Conservation (phyloP, 2,888 invertebrate genomes). For the Ectropis crepuscularia region DNA sequence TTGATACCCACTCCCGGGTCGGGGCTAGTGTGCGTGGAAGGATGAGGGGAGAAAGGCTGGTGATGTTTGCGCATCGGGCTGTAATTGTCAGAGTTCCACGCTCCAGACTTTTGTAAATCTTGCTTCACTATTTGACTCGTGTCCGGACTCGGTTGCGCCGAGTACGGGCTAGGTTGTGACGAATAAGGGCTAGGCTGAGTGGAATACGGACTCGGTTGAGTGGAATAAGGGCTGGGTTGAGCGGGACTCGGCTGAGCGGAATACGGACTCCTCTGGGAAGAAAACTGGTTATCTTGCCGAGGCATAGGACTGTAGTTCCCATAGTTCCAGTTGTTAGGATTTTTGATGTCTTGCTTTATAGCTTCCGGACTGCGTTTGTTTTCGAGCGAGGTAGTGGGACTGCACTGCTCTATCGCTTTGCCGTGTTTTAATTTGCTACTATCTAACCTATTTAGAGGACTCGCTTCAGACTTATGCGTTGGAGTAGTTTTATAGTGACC, state of each 20-base stretch:
- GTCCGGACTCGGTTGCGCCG: slow-evolving; percentile 79
- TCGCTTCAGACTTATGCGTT: slow-evolving; percentile 78
- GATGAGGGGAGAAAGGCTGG: slow-evolving; percentile 76
- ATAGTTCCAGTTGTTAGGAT: slow-evolving; percentile 75
- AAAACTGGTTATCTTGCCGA: slow-evolving; percentile 73
- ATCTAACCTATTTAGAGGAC: slow-evolving; percentile 76
- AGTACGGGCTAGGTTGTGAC: slow-evolving; percentile 78
- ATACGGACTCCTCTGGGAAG: slow-evolving; percentile 79
- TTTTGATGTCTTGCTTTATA: slow-evolving; percentile 74
- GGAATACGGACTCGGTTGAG: slow-evolving; percentile 77
- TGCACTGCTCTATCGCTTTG: slow-evolving; percentile 77
- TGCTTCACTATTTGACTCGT: slow-evolving; percentile 78
- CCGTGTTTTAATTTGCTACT: slow-evolving; percentile 72
- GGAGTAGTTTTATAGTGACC: slow-evolving; percentile 77
- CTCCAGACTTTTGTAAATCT: slow-evolving; percentile 70
- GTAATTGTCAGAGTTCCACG: slow-evolving; percentile 78
- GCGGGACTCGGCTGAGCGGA: slow-evolving; percentile 76
- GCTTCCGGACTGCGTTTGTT: slow-evolving; percentile 78
- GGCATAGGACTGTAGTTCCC: slow-evolving; percentile 79
- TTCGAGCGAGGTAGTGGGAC: slow-evolving; percentile 77
- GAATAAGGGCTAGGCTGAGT: slow-evolving; percentile 78
- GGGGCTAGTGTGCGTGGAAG: slow-evolving; percentile 76
- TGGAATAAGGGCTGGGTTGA: slow-evolving; percentile 78
- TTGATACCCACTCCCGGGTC: slow-evolving; percentile 72
- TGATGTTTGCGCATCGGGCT: slow-evolving; percentile 81